phyloP scores from a whole-genome alignment of 2,113 vertebrate genomes.

The Malaclemys terrapin region DNA sequence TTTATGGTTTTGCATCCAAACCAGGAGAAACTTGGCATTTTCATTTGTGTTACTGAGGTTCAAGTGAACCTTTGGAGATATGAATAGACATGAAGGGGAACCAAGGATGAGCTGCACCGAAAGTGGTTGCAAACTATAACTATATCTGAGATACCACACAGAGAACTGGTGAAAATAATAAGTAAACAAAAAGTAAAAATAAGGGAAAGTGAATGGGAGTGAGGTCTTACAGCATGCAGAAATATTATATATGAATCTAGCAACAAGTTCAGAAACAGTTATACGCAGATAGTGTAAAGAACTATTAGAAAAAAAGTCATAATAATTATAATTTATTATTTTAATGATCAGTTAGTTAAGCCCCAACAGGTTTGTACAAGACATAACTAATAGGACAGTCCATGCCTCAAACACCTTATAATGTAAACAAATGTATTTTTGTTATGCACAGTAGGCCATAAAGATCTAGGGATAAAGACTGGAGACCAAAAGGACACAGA shows the following conservation, averaged over 20 bases:
- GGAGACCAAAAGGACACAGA: constrained; percentile 35
- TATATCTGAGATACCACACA: background rate
- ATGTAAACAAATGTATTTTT: background rate
- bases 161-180: background rate
- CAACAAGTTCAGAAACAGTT: background rate
- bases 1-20: background rate
- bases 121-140: background rate
- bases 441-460: background rate
- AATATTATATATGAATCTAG: background rate
- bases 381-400: constrained; percentile 33
- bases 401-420: background rate
- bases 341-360: constrained; percentile 20
- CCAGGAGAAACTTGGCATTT: background rate
- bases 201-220: background rate
- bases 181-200: background rate
- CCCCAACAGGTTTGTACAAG: constrained; percentile 6
- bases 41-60: background rate
- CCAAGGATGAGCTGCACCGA: background rate
- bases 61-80: background rate
- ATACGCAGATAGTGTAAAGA: constrained; percentile 35
- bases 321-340: constrained; percentile 20
- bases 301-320: background rate
- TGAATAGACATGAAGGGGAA: background rate
- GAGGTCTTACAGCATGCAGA: accelerated
- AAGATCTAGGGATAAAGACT: constrained; percentile 30